Evolutionary conservation across 1,140 invertebrate species (phyloP), one percentile per base, ranked within the genome.

Genomic region (Dendroctonus ponderosae): DNA sequence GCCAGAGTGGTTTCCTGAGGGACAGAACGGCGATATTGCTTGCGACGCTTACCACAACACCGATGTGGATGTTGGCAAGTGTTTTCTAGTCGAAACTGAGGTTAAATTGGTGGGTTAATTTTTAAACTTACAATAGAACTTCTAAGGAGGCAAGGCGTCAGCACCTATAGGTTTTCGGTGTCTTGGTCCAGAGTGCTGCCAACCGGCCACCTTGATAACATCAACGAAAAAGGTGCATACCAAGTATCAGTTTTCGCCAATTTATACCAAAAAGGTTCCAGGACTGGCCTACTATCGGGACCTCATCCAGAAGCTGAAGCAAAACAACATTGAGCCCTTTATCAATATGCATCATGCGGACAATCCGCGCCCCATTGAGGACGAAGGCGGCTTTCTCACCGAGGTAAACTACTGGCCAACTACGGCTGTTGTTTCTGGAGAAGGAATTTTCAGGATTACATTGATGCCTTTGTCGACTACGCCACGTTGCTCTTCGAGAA

Each of bases 281-380:
- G 52, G 86, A n/a, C 71, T 86, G 9, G 56, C 78, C 6, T 86
- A 85, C 72, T 88, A 88, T 67, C 81, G 83, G 46, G 73, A 80
- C 26, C 64, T 88, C 0, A 82, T 87, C 40, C 72, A 85, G 56
- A 82, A 82, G 60, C 72, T 89, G 0, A 57, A 81, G 7, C 81
- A 77, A 43, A 80, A 82, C 50, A 73, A 74, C 6, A 85, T 86
- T 38, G 70, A 81, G 59, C 86, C 87, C 0, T 85, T 87, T 82
- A 85, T 87, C 0, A 89, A 87, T 0, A 82, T 89, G 15, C 89
- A 88, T 71, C 87, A 89, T 69, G 89, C 87, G 87, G 88, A 89
- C 61, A 74, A 88, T 44, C 88, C 88, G 0, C 82, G 87, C 66
- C 77, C 78, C 12, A 66, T 89, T 5, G 85, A 88, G 73, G 84